These are phyloP conservation scores for Heterotilapia buettikoferi DNA, from an alignment of 2,113 vertebrate genomes.

Conservation along the genomic window DNA sequence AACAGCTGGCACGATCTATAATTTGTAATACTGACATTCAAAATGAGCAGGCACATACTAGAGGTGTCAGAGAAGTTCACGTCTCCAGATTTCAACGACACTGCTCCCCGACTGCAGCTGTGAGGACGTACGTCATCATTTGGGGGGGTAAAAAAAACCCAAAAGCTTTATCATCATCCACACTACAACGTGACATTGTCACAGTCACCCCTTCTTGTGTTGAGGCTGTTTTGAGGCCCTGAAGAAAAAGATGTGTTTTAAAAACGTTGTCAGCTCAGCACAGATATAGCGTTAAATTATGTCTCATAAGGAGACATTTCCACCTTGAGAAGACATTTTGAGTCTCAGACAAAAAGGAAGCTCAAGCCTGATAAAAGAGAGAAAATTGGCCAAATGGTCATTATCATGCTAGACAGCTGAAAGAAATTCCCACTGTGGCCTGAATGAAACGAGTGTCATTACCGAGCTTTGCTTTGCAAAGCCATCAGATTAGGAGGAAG, in stretches of 20 bases:
- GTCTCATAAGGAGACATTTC: slow-evolving; percentile 7
- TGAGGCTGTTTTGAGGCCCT: not conserved
- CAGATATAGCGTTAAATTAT: not conserved
- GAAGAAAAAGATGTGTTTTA: not conserved
- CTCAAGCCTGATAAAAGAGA: slow-evolving; percentile 19
- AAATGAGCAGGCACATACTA: not conserved
- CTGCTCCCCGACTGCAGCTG: not conserved
- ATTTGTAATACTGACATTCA: not conserved
- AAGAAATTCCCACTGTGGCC: slow-evolving; percentile 54
- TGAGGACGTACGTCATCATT: not conserved
- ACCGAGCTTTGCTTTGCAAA: slow-evolving; percentile 49
- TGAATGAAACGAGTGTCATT: slow-evolving; percentile 60
- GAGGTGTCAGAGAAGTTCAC: not conserved
- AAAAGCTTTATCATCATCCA: not conserved
- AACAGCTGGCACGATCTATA: not conserved
- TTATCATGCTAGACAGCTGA: slow-evolving; percentile 62
- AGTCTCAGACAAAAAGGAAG: slow-evolving; percentile 1
- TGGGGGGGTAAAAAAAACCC: not conserved
- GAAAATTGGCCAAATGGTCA: slow-evolving; percentile 51
- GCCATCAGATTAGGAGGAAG: slow-evolving; percentile 57
- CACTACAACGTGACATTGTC: not conserved
- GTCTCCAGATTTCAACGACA: not conserved
- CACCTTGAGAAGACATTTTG: slow-evolving; percentile 26
- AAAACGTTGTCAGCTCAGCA: not conserved
- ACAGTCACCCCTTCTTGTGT: not conserved